Evolutionary conservation across 1,140 invertebrate species (phyloP), one percentile per base, ranked within the genome.

Genomic region (Hydropsyche tenuis): DNA sequence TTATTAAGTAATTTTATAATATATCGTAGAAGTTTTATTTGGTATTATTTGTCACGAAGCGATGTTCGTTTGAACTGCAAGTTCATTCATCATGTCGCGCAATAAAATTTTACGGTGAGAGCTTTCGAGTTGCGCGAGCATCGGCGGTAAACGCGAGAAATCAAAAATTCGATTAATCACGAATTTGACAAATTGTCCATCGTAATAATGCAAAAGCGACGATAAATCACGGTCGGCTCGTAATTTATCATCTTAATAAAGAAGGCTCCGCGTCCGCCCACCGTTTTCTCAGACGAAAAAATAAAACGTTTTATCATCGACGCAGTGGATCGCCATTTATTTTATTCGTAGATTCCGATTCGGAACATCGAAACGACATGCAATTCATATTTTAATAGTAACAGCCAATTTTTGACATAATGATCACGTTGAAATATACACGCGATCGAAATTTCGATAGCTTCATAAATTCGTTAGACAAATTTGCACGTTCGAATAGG

Each of bases 181-280:
- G 5, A 37, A 64, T 64, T 65, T 65, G 37, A 65, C 63, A 65
- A 65, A 65, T 65, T 18, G 63, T 18, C 30, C 27, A 42, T 42
- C 27, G 37, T 18, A 65, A 65, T 65, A 42, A 65, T 22, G 63
- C 16, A 65, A 65, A 65, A 43, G 2, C 30, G 63, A 20, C 30
- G 30, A 65, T 65, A 65, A 65, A 65, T 65, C 63, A 65, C 30
- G 9, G 30, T 1, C 30, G 30, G 14, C 30, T 65, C 43, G 37
- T 65, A 46, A 65, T 65, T 65, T 65, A 65, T 65, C 63, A 65
- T 65, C 18, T 65, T 43, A 65, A 65, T 65, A 65, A 65, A 65
- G 63, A 65, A 65, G 63, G 63, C 63, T 42, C 37, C 43, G 63
- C 16, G 56, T 60, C 63, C 63, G 63, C 63, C 63, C 63, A 65